Base-by-base conservation (phyloP, 2,888 invertebrate genomes). In the Drosophila subquinaria region DNA sequence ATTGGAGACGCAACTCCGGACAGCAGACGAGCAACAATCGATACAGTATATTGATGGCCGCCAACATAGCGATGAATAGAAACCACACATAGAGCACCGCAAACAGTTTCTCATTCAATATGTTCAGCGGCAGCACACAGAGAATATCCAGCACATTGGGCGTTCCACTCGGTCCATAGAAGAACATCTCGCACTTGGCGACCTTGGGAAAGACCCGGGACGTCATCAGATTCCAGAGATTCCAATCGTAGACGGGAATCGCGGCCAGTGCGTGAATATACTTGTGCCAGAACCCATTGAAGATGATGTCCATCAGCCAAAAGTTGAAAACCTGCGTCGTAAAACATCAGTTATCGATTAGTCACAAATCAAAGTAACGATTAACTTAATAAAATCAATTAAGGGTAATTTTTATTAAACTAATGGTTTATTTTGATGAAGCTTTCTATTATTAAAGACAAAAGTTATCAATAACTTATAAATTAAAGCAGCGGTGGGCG, bases 171-270 rank as follows among this genome's bases (percentile, higher is more conserved):
- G 96, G 95, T 93, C 97, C 97, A 92, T 95, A 97, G 91, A 97
- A 96, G 93, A 96, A 95, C 94, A 97, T 97, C 56, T 95, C 95
- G 92, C 97, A 98, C 92, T 97, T 98, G 15, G 97, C 97, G 52
- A 97, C 95, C 95, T 96, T 92, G 47, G 92, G 92, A 52, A 92
- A 92, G n/a, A 92, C 83, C 10, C 82, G 85, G 0, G 92, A 92
- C 11, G 87, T 85, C 76, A 88, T 79, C 56, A 83, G 59, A 61
- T 92, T 91, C 92, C 92, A 92, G 1, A 83, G 56, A 11, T 89
- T 75, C 92, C 92, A 92, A 17, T 91, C 81, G 63, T 89, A 88
- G 0, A 81, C 73, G 35, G 90, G 81, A 50, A 92, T 83, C 40
- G 84, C 76, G 3, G 80, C 79, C 64, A 92, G 43, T 0, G 91